Evolutionary conservation across 2,113 vertebrate species (phyloP).

Genomic region (Egretta garzetta): DNA sequence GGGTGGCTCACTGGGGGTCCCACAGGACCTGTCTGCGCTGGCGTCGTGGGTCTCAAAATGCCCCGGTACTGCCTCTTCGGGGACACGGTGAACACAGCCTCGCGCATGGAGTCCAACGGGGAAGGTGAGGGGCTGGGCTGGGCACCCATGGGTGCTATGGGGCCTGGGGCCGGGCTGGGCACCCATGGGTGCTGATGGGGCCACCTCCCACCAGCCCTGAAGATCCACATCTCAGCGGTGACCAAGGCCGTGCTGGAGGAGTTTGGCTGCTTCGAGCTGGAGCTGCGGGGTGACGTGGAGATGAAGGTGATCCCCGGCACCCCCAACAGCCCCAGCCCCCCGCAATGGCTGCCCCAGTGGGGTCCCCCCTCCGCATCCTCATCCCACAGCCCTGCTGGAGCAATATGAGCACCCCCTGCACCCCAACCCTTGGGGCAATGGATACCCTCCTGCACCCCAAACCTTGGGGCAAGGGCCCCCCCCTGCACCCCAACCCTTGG

Average conservation of each 20-base stretch:
- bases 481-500: neutral
- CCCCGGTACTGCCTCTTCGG: constrained; percentile 93
- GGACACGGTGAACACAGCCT: constrained; percentile 93
- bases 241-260: constrained; percentile 83
- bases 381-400: neutral
- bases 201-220: constrained; percentile 76
- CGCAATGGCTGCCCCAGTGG: neutral
- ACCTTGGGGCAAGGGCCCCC: too few relatives aligned
- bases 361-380: neutral
- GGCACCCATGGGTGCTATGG: neutral
- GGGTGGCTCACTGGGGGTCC: neutral
- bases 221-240: constrained; percentile 87
- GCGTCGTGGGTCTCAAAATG: constrained; percentile 94
- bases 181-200: neutral
- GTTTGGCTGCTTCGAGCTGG: constrained; percentile 83
- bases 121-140: constrained; percentile 77
- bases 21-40: constrained; percentile 88
- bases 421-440: neutral
- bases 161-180: neutral
- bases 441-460: too few relatives aligned
- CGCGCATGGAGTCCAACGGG: constrained; percentile 91
- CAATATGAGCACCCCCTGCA: too few relatives aligned
- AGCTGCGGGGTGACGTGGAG: constrained; percentile 87
- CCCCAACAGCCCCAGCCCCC: too few relatives aligned
- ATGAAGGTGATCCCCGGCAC: constrained; percentile 76